Percentiles rank a stretch among this genome's conserved stretches.
phyloP scores from a whole-genome alignment of 2,888 invertebrate genomes.

The Saturnia pavonia region DNA sequence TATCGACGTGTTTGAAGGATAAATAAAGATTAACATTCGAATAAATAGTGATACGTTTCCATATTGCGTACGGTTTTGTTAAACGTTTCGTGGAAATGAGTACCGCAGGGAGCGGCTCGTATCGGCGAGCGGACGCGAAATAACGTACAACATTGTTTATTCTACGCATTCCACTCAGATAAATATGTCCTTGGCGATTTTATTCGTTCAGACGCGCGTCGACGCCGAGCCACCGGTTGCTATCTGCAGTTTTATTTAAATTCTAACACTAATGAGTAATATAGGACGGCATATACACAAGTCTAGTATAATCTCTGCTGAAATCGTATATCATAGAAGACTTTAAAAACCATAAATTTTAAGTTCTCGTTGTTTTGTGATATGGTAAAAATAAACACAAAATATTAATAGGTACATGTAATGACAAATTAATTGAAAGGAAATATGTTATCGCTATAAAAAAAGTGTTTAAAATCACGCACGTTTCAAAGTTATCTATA shows the following conservation, averaged over 20 bases:
- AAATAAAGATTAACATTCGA: slow-evolving; percentile 20
- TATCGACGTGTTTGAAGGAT: slow-evolving; percentile 16
- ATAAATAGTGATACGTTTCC: slow-evolving; percentile 13
- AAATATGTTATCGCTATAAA: slow-evolving; percentile 41
- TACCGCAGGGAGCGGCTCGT: slow-evolving; percentile 55
- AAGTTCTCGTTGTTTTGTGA: neutral
- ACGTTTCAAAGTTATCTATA: slow-evolving; percentile 66
- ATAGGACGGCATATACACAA: neutral
- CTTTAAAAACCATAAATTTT: neutral
- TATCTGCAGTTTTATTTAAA: slow-evolving; percentile 55
- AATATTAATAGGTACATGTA: neutral
- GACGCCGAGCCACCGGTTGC: slow-evolving; percentile 41
- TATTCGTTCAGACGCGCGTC: slow-evolving; percentile 59
- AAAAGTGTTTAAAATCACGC: slow-evolving; percentile 65
- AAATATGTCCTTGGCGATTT: slow-evolving; percentile 78
- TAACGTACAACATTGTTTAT: slow-evolving; percentile 74
- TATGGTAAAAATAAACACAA: neutral
- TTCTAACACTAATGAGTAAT: slow-evolving; percentile 39
- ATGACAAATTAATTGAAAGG: slow-evolving; percentile 28
- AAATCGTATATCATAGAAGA: neutral
- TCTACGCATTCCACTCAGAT: slow-evolving; percentile 75
- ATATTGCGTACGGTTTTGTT: slow-evolving; percentile 20
- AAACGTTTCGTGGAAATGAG: slow-evolving; percentile 38
- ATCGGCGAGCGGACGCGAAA: slow-evolving; percentile 54
- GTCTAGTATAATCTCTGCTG: neutral